These are phyloP conservation scores for Smittia aterrima DNA, from an alignment of 2,888 invertebrate genomes.

Conservation along the genomic window DNA sequence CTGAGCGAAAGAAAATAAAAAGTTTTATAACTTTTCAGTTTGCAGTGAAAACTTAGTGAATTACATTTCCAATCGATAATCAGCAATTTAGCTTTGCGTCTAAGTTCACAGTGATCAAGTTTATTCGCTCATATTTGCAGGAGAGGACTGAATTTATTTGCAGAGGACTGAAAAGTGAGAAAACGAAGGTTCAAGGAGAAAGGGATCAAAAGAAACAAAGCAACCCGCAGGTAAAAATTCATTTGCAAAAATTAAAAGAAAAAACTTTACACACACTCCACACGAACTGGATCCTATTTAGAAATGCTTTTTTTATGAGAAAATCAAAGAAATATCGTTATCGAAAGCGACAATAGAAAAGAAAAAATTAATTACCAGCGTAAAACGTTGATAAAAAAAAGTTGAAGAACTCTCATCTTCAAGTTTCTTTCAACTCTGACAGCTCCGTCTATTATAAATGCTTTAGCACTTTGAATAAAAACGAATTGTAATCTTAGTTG, in stretches of 20 bases:
- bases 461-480: too few species aligned
- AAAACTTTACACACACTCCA: too few species aligned
- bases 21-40: too few species aligned
- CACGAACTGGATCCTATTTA: not conserved
- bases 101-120: not conserved
- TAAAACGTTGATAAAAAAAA: too few species aligned
- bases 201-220: not conserved
- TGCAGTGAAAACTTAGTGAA: constrained; percentile 12
- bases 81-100: not conserved
- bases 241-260: not conserved
- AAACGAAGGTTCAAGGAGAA: not conserved
- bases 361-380: too few species aligned
- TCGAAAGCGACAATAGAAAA: not conserved
- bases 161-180: not conserved
- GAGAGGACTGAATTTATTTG: not conserved
- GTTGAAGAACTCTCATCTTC: too few species aligned
- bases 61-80: constrained; percentile 38
- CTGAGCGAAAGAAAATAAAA: not conserved
- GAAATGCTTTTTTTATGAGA: too few species aligned
- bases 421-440: too few species aligned
- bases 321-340: too few species aligned
- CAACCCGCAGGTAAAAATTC: not conserved
- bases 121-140: not conserved
- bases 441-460: too few species aligned
- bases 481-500: too few species aligned